These are phyloP conservation scores for Callipepla squamata DNA, from an alignment of 2,113 vertebrate species.

Conservation along the genomic window DNA sequence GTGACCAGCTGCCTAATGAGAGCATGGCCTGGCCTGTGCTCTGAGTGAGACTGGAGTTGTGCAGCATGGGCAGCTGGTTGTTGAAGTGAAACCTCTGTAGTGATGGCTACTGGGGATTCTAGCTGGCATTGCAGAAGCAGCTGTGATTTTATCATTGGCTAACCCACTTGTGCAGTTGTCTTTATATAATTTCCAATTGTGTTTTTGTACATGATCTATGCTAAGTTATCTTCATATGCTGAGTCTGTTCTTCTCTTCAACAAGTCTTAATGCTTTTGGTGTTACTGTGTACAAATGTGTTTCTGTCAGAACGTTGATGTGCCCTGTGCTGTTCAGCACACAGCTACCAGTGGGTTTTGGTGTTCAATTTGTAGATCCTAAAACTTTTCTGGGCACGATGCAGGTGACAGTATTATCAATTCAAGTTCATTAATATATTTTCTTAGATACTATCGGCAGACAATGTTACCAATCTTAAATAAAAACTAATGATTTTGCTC, in stretches of 20 bases:
- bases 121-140: background rate
- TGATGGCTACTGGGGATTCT: background rate
- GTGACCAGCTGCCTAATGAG: background rate
- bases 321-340: background rate
- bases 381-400: background rate
- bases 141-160: background rate
- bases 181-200: background rate
- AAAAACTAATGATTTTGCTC: background rate
- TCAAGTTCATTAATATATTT: background rate
- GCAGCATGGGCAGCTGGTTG: background rate
- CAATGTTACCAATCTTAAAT: background rate
- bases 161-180: background rate
- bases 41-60: background rate
- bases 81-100: background rate
- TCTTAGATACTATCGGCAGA: background rate
- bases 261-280: background rate
- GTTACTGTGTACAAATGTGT: background rate
- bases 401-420: background rate
- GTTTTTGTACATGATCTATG: background rate
- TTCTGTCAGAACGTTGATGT: background rate
- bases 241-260: background rate
- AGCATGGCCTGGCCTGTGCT: background rate
- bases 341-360: background rate
- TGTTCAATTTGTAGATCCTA: background rate
- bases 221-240: slow-evolving; percentile 1